Percentiles rank a stretch among this genome's conserved stretches.
These are phyloP conservation scores for Microctenopoma steveboyesi DNA, from an alignment of 2,797 vertebrate species.

Conservation along the genomic window DNA sequence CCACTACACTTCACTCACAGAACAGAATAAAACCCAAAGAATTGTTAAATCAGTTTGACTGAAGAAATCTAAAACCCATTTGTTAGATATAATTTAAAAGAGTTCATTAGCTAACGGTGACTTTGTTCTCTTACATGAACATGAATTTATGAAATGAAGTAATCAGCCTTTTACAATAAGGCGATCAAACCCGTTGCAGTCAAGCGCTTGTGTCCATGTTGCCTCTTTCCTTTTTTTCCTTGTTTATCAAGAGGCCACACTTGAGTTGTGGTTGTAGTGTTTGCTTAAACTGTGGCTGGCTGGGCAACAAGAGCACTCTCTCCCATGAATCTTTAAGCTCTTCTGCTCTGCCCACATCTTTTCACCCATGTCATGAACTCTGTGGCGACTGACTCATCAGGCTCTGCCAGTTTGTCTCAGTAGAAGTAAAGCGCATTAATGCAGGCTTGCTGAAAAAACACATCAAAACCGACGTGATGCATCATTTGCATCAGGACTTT, in stretches of 20 bases:
- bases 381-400: slow-evolving; percentile 3
- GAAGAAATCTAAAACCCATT: too few relatives aligned
- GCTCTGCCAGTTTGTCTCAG: background rate
- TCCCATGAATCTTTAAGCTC: background rate
- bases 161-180: too few relatives aligned
- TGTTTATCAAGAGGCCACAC: background rate
- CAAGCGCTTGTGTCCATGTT: background rate
- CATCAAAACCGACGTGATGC: background rate
- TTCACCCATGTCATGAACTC: slow-evolving; percentile 4
- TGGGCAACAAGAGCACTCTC: background rate
- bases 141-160: background rate
- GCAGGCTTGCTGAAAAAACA: background rate
- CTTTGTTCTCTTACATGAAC: background rate
- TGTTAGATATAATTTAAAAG: background rate
- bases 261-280: slow-evolving; percentile 3
- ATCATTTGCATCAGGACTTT: too few relatives aligned
- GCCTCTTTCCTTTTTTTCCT: background rate
- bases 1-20: too few relatives aligned
- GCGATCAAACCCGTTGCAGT: background rate
- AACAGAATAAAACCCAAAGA: too few relatives aligned
- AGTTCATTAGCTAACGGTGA: background rate
- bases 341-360: slow-evolving; percentile 1
- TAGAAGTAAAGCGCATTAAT: background rate
- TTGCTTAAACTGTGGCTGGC: background rate
- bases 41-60: too few relatives aligned